Conservation (phyloP, 2,888 invertebrate species). For the Caenorhabditis sp. region DNA sequence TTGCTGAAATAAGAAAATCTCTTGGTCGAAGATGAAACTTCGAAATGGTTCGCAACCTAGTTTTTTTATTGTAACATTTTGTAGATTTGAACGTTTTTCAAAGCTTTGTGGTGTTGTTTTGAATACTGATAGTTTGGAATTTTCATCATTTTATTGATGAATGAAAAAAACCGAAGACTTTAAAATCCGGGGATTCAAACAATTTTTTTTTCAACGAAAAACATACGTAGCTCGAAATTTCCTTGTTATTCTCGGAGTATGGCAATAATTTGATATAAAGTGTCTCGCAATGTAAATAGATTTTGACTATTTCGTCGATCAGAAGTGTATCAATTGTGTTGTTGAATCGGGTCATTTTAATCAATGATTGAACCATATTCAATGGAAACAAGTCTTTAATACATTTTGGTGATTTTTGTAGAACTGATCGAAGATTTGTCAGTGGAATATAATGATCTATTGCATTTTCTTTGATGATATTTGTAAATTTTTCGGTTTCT, state of each 20-base stretch:
- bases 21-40: background rate
- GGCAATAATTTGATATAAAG: constrained; percentile 19
- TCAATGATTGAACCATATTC: background rate
- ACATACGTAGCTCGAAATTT: constrained; percentile 4
- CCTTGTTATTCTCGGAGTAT: constrained; percentile 19
- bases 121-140: no score
- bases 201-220: background rate
- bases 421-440: constrained; percentile 17
- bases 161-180: no score
- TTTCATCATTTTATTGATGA: background rate
- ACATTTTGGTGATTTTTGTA: constrained; percentile 11
- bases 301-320: background rate
- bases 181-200: no score
- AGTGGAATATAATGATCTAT: constrained; percentile 10
- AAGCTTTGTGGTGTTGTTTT: no score
- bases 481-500: constrained; percentile 9
- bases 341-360: constrained; percentile 25
- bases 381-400: constrained; percentile 11
- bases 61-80: no score
- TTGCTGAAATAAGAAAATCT: background rate
- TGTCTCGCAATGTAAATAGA: background rate
- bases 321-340: constrained; percentile 19
- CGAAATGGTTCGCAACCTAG: no score
- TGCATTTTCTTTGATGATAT: constrained; percentile 5
- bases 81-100: no score